Evolutionary conservation across 2,888 invertebrate species (phyloP), one percentile per base, ranked within the genome.

Genomic region (Plebejus melissa): DNA sequence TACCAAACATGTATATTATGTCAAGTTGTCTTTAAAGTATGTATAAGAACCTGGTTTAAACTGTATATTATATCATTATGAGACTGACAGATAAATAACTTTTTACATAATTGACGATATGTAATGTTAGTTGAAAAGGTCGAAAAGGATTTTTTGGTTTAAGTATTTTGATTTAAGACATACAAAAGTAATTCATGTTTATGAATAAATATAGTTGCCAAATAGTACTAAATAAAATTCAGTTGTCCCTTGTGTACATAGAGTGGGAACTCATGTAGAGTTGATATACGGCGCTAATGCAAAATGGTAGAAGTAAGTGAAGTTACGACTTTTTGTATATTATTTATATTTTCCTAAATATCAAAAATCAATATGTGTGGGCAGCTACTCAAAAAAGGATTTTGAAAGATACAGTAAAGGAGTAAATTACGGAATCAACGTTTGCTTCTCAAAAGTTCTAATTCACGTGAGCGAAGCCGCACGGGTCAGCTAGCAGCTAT

Each of bases 181-280:
- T n/a, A 58, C 58, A 3, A 28, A 28, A 65, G 32, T 65, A 32
- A 65, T 65, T 65, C 32, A 65, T 32, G 13, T 36, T 65, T 65
- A 65, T 65, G 32, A 65, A 65, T 65, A 65, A 36, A 65, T 58
- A 58, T 32, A 72, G 22, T 71, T 71, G 71, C 46, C 46, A 71
- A 71, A 65, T 65, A 46, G 46, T 28, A 50, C 28, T 72, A 72
- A 72, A 72, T 72, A 72, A 16, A 74, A 75, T 75, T 46, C 5
- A 54, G 4, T 79, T 88, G 81, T 77, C 82, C 84, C 88, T 76
- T 76, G 78, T 77, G 75, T 80, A 79, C 79, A 84, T 81, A 90
- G 88, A 91, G 91, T 91, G 91, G 90, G 87, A 90, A 91, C 89
- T 89, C 86, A 83, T 91, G 91, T 91, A 86, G 85, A 84, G 84